Evolutionary conservation across 2,888 invertebrate genomes (phyloP).

Genomic region (Drosophila phalerata): DNA sequence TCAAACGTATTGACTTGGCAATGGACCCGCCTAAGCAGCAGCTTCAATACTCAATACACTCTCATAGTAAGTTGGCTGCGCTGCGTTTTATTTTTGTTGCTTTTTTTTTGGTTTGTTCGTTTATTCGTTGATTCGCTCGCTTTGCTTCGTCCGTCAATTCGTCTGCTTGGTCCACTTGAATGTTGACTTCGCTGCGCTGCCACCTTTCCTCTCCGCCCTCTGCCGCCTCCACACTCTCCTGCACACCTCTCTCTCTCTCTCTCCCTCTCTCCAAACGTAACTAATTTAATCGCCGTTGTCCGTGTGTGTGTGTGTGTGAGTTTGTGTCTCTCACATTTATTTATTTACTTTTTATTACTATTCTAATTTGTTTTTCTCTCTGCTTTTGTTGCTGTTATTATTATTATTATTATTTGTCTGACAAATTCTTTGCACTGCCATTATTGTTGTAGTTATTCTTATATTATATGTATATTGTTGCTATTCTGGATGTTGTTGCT

Average conservation of each 20-base stretch:
- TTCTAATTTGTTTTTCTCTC: constrained; percentile 68
- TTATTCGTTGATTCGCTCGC: constrained; percentile 33
- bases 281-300: constrained; percentile 74
- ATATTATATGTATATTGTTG: constrained; percentile 23
- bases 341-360: constrained; percentile 69
- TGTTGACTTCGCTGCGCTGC: constrained; percentile 66
- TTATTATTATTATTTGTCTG: constrained; percentile 66
- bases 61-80: constrained; percentile 47
- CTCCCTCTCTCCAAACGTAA: constrained; percentile 24
- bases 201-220: constrained; percentile 34
- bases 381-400: constrained; percentile 38
- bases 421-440: constrained; percentile 65
- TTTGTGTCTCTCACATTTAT: constrained; percentile 49
- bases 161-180: constrained; percentile 70
- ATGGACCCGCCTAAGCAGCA: constrained; percentile 43
- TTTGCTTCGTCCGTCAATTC: constrained; percentile 38
- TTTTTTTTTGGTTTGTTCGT: constrained; percentile 15
- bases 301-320: constrained; percentile 24
- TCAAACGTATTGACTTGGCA: constrained; percentile 8
- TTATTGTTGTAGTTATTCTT: constrained; percentile 51
- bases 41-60: constrained; percentile 51
- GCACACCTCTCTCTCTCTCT: constrained; percentile 3
- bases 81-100: constrained; percentile 57
- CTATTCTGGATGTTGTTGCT: constrained; percentile 25
- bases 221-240: constrained; percentile 4